A percentile compares a stretch with the other conserved stretches of the same genome.
Conservation (phyloP, 2,113 vertebrate genomes). For the pig (Sus scrofa) region T2T-Sscrofa CM000828.6:38924501-38925000, state of each 20-base stretch:
- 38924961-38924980: not conserved
- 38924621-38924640: not conserved
- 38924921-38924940: not conserved
- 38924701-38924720: not conserved
- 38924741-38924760: not conserved
- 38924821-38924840: not conserved
- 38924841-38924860: not conserved
- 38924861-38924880: not conserved
- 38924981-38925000: accelerated
- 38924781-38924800: not conserved
- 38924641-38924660: not conserved
- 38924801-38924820: not conserved
- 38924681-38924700: not conserved
- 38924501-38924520: not conserved
- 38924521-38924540: not conserved
- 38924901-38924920: not conserved
- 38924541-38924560: not conserved
- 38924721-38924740: not conserved
- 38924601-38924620: not conserved
- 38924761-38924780: not conserved
- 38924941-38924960: not conserved
- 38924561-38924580: not conserved
- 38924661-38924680: not conserved
- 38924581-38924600: not conserved
- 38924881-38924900: not conserved